phyloP scores from a whole-genome alignment of 2,113 vertebrate genomes.

The Vicugna pacos region DNA sequence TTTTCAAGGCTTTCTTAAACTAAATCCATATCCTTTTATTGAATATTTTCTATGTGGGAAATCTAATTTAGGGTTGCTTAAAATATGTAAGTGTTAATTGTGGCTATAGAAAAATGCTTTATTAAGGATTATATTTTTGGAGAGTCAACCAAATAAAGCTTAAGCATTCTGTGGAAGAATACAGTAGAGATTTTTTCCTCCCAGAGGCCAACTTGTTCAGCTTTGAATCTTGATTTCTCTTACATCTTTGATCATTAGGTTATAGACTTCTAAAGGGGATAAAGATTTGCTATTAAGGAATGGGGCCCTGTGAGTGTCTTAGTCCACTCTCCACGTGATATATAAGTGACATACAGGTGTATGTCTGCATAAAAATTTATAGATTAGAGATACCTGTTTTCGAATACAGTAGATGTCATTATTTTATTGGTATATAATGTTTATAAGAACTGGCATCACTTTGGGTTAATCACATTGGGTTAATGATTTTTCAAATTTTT shows the following conservation, averaged over 20 bases:
- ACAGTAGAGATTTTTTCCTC: background rate
- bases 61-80: background rate
- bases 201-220: background rate
- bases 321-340: background rate
- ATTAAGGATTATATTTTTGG: background rate
- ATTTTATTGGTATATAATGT: conserved; percentile 60
- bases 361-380: background rate
- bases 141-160: background rate
- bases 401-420: conserved; percentile 56
- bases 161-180: background rate
- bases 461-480: background rate
- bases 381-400: conserved; percentile 7
- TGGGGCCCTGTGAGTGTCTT: conserved; percentile 1
- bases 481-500: conserved; percentile 66
- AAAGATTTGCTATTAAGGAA: background rate
- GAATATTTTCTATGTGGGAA: conserved; percentile 31
- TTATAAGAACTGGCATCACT: conserved; percentile 67
- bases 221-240: conserved; percentile 45
- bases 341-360: background rate
- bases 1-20: background rate
- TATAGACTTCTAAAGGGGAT: conserved; percentile 40
- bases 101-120: background rate
- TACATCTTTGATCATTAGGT: background rate
- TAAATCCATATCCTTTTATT: conserved; percentile 15
- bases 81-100: background rate